Evolutionary conservation across 37 sponge, comb jelly and placozoan genomes (phyloP).

Genomic region (Oopsacas minuta): DNA sequence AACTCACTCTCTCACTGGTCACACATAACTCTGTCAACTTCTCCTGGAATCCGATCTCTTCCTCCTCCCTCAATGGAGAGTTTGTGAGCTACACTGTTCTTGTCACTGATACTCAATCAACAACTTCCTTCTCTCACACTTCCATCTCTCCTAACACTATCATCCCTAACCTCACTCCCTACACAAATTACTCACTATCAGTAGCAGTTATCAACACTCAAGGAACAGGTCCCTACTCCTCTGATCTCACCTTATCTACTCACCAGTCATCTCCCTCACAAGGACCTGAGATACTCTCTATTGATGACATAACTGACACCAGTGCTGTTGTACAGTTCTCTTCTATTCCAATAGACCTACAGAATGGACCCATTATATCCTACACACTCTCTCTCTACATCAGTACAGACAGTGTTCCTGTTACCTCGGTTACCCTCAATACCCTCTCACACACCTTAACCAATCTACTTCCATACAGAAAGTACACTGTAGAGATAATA

Average conservation of each 20-base stretch:
- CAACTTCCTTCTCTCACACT: not conserved
- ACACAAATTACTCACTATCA: not conserved
- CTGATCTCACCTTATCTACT: not conserved
- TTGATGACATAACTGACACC: not conserved
- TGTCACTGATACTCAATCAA: not conserved
- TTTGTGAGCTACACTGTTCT: not conserved
- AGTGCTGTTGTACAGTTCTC: not conserved
- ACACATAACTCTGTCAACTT: slow-evolving; percentile 1
- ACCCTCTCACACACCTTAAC: not conserved
- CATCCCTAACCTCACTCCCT: not conserved
- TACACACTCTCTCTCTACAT: not conserved
- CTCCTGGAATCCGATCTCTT: not conserved
- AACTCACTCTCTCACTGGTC: not conserved
- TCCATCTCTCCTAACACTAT: not conserved
- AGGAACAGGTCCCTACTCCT: not conserved
- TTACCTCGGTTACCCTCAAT: not conserved
- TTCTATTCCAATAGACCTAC: not conserved
- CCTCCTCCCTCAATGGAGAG: not conserved
- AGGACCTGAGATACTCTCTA: not conserved
- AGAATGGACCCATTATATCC: not conserved
- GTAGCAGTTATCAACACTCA: not conserved
- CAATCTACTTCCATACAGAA: not conserved
- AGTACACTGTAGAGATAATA: not conserved
- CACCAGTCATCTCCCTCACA: not conserved
- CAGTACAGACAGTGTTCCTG: not conserved